phyloP scores from a whole-genome alignment of 2,797 vertebrate genomes.

The Takifugu ocellatus region DNA sequence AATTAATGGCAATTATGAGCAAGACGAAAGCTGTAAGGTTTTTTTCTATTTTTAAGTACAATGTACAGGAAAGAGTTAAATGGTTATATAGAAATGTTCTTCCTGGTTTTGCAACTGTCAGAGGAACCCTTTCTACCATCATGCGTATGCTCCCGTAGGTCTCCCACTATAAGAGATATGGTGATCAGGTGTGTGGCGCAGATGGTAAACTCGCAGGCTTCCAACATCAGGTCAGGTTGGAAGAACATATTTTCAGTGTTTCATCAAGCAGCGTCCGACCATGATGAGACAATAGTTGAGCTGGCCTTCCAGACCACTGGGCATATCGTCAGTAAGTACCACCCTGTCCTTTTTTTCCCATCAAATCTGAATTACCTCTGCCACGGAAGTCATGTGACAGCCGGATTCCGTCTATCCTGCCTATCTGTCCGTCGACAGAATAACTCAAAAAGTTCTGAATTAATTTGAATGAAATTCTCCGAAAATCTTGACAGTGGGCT shows the following conservation, averaged over 20 bases:
- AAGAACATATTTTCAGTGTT: conserved; percentile 97
- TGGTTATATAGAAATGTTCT: no score
- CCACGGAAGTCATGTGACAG: no score
- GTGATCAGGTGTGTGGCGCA: conserved; percentile 93
- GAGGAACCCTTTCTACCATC: neutral
- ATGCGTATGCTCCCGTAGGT: conserved; percentile 62
- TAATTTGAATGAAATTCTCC: no score
- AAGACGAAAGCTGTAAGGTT: no score
- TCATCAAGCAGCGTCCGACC: conserved; percentile 92
- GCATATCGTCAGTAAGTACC: conserved; percentile 90
- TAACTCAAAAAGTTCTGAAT: no score
- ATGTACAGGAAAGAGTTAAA: no score
- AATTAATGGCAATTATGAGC: no score
- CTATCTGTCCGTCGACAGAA: no score
- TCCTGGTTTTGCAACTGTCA: neutral
- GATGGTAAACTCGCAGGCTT: conserved; percentile 95
- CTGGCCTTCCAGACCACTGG: conserved; percentile 92
- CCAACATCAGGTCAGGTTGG: conserved; percentile 95
- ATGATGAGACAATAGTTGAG: conserved; percentile 91
- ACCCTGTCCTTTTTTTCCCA: neutral
- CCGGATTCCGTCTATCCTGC: no score
- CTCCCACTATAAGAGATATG: conserved; percentile 94
- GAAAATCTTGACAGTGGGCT: no score
- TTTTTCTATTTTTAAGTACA: no score
- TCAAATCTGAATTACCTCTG: no score